Evolutionary conservation across 1,140 invertebrate species (phyloP).

Genomic region (Episyrphus balteatus): DNA sequence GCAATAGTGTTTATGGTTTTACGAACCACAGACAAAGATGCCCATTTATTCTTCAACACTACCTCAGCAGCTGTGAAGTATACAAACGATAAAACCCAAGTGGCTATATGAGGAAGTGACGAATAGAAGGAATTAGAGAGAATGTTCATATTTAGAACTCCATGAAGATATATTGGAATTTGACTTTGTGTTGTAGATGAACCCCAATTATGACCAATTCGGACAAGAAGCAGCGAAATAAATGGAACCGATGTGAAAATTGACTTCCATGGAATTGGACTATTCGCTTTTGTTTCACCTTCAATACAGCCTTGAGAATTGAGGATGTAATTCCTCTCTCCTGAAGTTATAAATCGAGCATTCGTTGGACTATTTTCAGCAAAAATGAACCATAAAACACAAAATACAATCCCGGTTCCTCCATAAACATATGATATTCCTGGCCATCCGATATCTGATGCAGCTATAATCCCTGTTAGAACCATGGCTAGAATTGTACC

Average conservation of each 20-base stretch:
- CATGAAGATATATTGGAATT: slow-evolving; percentile 81
- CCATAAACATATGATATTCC: slow-evolving; percentile 65
- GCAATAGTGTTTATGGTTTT: slow-evolving; percentile 60
- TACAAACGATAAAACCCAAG: slow-evolving; percentile 59
- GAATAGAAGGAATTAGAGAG: slow-evolving; percentile 58
- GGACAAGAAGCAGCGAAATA: slow-evolving; percentile 70
- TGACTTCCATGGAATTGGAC: slow-evolving; percentile 53
- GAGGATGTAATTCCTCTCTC: slow-evolving; percentile 50
- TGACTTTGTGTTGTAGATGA: slow-evolving; percentile 88
- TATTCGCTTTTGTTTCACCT: not conserved
- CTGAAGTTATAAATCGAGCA: slow-evolving; percentile 38
- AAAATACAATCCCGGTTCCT: slow-evolving; percentile 43
- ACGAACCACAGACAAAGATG: slow-evolving; percentile 43
- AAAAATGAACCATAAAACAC: slow-evolving; percentile 45
- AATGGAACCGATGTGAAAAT: slow-evolving; percentile 71
- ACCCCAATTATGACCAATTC: slow-evolving; percentile 89
- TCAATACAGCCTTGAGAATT: not conserved
- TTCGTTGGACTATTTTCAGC: slow-evolving; percentile 51
- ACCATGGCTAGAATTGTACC: slow-evolving; percentile 57
- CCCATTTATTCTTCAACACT: slow-evolving; percentile 43
- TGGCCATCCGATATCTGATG: slow-evolving; percentile 54
- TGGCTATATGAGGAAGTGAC: slow-evolving; percentile 67
- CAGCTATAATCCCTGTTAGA: slow-evolving; percentile 44
- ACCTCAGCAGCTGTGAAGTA: slow-evolving; percentile 56
- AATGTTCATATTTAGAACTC: slow-evolving; percentile 68